Evolutionary conservation across 2,113 vertebrate species (phyloP).

Genomic region (Gobius niger): DNA sequence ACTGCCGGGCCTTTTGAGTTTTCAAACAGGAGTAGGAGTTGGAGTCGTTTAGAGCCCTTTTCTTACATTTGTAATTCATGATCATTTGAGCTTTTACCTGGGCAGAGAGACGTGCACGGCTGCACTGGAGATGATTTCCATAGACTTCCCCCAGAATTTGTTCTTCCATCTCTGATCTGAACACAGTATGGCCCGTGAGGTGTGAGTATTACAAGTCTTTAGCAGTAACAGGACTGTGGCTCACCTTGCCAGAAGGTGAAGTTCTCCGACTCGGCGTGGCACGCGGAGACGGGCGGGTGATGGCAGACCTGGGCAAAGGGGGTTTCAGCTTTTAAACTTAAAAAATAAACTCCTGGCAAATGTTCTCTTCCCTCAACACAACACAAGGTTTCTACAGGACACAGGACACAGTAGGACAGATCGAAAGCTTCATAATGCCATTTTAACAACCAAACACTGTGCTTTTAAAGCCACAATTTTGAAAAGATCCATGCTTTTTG

Average conservation of each 20-base stretch:
- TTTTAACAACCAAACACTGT: too few relatives aligned
- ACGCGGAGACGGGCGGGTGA: slow-evolving; percentile 87
- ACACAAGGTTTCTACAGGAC: too few relatives aligned
- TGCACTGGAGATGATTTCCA: slow-evolving; percentile 87
- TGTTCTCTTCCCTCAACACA: too few relatives aligned
- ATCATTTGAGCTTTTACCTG: slow-evolving; percentile 66
- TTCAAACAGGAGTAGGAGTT: too few relatives aligned
- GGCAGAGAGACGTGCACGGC: slow-evolving; percentile 85
- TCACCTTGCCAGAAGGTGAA: slow-evolving; percentile 94
- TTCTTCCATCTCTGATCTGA: slow-evolving; percentile 94
- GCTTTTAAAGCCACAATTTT: too few relatives aligned
- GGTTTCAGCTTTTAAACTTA: too few relatives aligned
- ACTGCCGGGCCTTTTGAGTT: too few relatives aligned
- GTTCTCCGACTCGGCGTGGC: slow-evolving; percentile 87
- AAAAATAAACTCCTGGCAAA: too few relatives aligned
- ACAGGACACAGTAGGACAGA: too few relatives aligned
- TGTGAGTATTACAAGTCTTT: not conserved
- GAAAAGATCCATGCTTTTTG: too few relatives aligned
- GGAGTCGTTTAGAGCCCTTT: too few relatives aligned
- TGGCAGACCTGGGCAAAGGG: slow-evolving; percentile 81
- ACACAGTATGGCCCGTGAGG: not conserved
- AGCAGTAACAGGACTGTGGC: not conserved
- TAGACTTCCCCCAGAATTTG: slow-evolving; percentile 95
- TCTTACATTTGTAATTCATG: not conserved
- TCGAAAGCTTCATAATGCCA: too few relatives aligned